These are phyloP conservation scores for Thecophora atra DNA, from an alignment of 2,888 invertebrate species.

Conservation along the genomic window DNA sequence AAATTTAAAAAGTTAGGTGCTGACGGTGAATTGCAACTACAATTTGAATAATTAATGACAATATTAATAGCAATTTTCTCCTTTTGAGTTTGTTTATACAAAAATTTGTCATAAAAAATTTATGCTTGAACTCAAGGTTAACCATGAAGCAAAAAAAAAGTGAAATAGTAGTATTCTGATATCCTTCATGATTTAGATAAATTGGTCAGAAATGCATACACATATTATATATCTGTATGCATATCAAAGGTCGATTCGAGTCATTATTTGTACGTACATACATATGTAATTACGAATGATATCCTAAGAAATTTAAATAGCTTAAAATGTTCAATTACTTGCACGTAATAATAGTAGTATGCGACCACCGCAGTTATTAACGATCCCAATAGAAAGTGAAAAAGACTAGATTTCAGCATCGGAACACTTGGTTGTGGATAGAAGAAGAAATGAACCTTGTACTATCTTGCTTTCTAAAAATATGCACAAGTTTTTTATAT, in stretches of 20 bases:
- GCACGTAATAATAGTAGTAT: conserved; percentile 58
- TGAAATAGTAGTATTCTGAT: too few species aligned
- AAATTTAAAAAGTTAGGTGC: conserved; percentile 38
- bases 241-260: too few species aligned
- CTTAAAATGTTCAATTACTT: conserved; percentile 55
- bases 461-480: conserved; percentile 5
- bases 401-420: conserved; percentile 40
- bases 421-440: neutral
- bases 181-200: too few species aligned
- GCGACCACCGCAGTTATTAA: conserved; percentile 59
- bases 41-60: neutral
- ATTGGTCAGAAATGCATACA: too few species aligned
- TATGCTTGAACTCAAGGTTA: too few species aligned
- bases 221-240: too few species aligned
- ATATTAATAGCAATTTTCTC: too few species aligned
- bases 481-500: neutral
- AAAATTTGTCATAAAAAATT: too few species aligned
- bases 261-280: too few species aligned
- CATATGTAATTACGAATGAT: too few species aligned
- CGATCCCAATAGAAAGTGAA: conserved; percentile 59
- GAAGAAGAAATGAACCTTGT: neutral
- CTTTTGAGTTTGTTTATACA: too few species aligned
- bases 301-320: neutral
- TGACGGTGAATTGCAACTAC: neutral
- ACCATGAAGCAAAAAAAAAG: too few species aligned